These are phyloP conservation scores for Microplitis deprimator DNA, from an alignment of 2,888 invertebrate species.

Conservation along the genomic window DNA sequence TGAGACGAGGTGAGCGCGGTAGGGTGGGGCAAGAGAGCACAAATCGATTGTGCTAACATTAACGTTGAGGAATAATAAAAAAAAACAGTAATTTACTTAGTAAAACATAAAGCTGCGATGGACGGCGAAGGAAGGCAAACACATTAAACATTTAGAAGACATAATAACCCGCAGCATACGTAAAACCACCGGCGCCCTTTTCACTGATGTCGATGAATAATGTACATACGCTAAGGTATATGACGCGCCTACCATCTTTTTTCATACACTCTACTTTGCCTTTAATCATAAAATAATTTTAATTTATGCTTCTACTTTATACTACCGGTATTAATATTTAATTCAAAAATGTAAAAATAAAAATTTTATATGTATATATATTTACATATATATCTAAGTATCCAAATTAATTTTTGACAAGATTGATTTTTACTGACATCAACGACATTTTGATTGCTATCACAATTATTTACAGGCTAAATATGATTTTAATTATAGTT, in stretches of 20 bases:
- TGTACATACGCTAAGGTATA: conserved; percentile 57
- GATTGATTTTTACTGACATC: no score
- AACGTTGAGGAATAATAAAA: conserved; percentile 62
- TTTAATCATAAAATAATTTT: conserved; percentile 31
- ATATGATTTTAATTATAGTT: no score
- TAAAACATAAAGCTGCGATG: conserved; percentile 70
- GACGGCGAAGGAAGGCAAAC: conserved; percentile 71
- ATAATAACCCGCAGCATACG: conserved; percentile 71
- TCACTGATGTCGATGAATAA: conserved; percentile 69
- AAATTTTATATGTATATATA: neutral
- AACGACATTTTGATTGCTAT: no score
- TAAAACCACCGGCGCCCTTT: conserved; percentile 69
- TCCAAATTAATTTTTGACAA: no score
- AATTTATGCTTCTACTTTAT: conserved; percentile 19
- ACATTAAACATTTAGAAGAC: conserved; percentile 72
- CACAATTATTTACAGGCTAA: no score
- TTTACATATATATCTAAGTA: conserved; percentile 1
- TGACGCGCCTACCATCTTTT: conserved; percentile 38
- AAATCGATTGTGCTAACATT: conserved; percentile 71
- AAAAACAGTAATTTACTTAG: conserved; percentile 71
- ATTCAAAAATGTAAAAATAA: conserved; percentile 26
- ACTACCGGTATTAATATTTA: conserved; percentile 9
- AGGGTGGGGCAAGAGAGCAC: conserved; percentile 54
- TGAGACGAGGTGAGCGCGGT: conserved; percentile 45
- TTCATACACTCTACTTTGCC: conserved; percentile 17